These are phyloP conservation scores for Phymatocera aterrima DNA, from an alignment of 2,888 invertebrate genomes.

Conservation along the genomic window DNA sequence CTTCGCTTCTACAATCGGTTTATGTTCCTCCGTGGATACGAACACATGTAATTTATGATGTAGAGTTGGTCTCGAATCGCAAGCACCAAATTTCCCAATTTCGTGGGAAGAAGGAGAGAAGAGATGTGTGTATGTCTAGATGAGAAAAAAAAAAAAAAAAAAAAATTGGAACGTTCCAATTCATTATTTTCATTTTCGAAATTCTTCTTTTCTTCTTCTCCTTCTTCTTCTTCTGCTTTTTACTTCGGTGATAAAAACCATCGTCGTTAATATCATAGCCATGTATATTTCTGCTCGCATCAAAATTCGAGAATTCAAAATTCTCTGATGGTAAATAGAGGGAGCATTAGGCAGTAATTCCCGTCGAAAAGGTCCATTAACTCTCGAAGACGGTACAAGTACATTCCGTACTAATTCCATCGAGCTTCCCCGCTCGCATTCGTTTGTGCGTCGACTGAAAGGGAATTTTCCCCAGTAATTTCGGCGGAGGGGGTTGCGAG, in stretches of 20 bases:
- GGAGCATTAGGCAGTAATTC: neutral
- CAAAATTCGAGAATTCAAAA: neutral
- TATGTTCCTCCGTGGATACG: neutral
- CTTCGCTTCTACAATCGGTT: slow-evolving; percentile 9
- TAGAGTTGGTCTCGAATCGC: neutral
- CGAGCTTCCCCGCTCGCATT: neutral
- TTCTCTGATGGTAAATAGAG: neutral
- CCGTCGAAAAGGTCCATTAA: slow-evolving; percentile 20
- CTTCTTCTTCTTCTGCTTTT: too few species aligned
- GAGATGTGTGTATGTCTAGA: too few species aligned
- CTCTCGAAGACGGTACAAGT: slow-evolving; percentile 12
- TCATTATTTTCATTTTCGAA: too few species aligned
- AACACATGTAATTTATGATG: neutral
- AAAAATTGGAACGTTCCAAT: too few species aligned
- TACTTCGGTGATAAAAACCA: too few species aligned
- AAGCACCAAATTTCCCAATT: too few species aligned
- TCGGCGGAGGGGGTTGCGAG: neutral
- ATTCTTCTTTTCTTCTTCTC: too few species aligned
- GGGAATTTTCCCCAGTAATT: slow-evolving; percentile 9
- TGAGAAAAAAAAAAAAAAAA: too few species aligned
- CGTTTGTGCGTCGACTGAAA: slow-evolving; percentile 31
- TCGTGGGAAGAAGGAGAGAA: too few species aligned
- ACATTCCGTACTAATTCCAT: slow-evolving; percentile 31
- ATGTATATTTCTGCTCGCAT: neutral
- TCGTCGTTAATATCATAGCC: neutral